Conservation (phyloP, 2,888 invertebrate species). For the Lottia gigantea region DNA sequence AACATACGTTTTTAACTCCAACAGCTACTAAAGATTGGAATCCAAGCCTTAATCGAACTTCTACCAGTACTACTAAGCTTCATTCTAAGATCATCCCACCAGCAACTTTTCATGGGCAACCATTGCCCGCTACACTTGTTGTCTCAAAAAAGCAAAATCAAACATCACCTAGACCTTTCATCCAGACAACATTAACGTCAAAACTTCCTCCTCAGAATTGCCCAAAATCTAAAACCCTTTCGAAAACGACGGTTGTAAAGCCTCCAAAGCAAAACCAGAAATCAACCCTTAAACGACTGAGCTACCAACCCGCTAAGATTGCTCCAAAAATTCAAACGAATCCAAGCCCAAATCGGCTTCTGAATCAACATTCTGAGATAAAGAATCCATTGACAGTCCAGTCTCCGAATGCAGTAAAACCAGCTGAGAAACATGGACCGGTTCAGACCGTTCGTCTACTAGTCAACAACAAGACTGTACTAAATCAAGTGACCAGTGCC, state of each 20-base stretch:
- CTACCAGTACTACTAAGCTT: not conserved
- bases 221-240: not conserved
- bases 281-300: not conserved
- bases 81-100: not conserved
- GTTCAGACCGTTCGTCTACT: not conserved
- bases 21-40: conserved; percentile 3
- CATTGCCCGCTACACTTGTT: not conserved
- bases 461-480: conserved; percentile 1
- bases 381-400: not conserved
- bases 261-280: not conserved
- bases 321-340: not conserved
- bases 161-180: not conserved
- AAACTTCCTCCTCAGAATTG: not conserved
- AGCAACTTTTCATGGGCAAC: not conserved
- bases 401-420: not conserved
- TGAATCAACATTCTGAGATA: not conserved
- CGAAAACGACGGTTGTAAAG: not conserved
- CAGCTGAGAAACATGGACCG: not conserved
- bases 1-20: not conserved
- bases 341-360: not conserved
- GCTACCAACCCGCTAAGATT: not conserved
- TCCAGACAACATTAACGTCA: not conserved
- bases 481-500: not conserved
- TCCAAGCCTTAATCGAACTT: not conserved
- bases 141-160: not conserved